phyloP scores from a whole-genome alignment of 2,797 vertebrate genomes.

The Synanceia verrucosa region DNA sequence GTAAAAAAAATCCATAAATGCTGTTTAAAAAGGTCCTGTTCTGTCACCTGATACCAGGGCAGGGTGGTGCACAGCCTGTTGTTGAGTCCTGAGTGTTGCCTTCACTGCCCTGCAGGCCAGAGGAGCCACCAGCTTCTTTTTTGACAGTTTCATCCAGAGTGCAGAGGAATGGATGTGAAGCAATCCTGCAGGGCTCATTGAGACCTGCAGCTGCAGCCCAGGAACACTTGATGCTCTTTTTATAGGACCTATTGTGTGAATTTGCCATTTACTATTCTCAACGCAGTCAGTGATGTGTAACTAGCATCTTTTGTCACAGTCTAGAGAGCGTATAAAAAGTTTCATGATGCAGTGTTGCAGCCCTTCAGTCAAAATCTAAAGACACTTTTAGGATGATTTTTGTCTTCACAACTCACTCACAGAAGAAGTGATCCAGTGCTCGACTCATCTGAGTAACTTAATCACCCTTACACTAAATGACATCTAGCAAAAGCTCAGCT shows the following conservation, averaged over 20 bases:
- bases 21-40: neutral
- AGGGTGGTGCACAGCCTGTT: neutral
- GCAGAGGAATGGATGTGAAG: conserved; percentile 72
- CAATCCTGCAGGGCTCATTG: conserved; percentile 64
- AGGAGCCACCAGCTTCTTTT: conserved; percentile 17
- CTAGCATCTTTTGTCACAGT: neutral
- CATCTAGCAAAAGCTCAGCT: conserved; percentile 38
- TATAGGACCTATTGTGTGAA: conserved; percentile 14
- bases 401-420: conserved; percentile 8
- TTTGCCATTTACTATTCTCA: neutral
- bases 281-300: neutral
- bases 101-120: conserved; percentile 3
- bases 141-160: conserved; percentile 61
- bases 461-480: conserved; percentile 26
- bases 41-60: conserved; percentile 30
- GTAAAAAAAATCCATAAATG: conserved; percentile 5
- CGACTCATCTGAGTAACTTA: conserved; percentile 9
- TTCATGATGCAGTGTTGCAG: neutral
- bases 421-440: conserved; percentile 14
- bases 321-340: neutral
- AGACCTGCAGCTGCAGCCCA: conserved; percentile 65
- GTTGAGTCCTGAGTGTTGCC: neutral
- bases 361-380: neutral
- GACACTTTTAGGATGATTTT: neutral
- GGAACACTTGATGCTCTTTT: conserved; percentile 40